Evolutionary conservation across 2,888 invertebrate genomes (phyloP).

Genomic region (Ethmia dodecea): DNA sequence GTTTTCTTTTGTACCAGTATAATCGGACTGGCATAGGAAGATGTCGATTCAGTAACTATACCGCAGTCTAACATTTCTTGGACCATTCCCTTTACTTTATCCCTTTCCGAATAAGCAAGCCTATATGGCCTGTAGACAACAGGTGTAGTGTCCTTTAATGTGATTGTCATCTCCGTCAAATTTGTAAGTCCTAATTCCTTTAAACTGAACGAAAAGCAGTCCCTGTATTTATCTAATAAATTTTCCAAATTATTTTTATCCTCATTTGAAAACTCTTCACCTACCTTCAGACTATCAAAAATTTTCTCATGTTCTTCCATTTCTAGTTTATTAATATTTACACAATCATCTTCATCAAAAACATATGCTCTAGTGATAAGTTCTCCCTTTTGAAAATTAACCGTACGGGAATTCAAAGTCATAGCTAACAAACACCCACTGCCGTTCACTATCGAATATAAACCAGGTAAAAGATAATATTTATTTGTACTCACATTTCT

Average conservation of each 20-base stretch:
- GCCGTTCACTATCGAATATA: constrained; percentile 1
- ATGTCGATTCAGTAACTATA: constrained; percentile 17
- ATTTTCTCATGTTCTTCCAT: background rate
- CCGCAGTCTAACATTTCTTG: background rate
- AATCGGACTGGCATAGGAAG: constrained; percentile 27
- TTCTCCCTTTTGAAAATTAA: constrained; percentile 2
- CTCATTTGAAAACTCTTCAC: background rate
- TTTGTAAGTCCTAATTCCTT: constrained; percentile 4
- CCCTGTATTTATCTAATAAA: constrained; percentile 3
- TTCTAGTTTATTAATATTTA: background rate
- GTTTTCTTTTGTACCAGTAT: constrained; percentile 24
- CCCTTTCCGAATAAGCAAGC: constrained; percentile 23
- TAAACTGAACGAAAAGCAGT: constrained; percentile 9
- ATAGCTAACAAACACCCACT: background rate
- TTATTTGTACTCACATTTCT: constrained; percentile 1
- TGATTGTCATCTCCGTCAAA: constrained; percentile 9
- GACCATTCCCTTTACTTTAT: constrained; percentile 12
- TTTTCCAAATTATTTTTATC: constrained; percentile 2
- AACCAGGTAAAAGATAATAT: constrained; percentile 3
- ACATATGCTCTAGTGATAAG: constrained; percentile 1
- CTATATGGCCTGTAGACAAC: constrained; percentile 21
- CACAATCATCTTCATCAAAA: background rate
- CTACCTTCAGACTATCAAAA: background rate
- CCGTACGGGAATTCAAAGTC: constrained; percentile 1
- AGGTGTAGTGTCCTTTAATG: background rate